phyloP scores from a whole-genome alignment of 2,888 invertebrate genomes.

The Parnassius mnemosyne region DNA sequence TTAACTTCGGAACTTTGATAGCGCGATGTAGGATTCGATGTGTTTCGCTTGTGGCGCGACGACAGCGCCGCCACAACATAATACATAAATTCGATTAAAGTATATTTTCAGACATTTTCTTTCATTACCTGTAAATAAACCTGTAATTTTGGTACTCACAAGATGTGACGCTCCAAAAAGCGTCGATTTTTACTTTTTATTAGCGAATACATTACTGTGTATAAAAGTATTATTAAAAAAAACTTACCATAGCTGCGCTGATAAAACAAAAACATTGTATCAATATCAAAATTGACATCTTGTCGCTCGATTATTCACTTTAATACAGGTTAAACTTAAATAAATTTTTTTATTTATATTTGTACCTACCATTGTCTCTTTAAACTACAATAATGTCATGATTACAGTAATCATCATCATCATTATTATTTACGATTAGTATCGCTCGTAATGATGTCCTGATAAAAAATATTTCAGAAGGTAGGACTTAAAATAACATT shows the following conservation, averaged over 20 bases:
- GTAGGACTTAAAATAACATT: slow-evolving; percentile 18
- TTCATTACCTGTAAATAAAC: too few species aligned
- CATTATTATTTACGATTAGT: slow-evolving; percentile 2
- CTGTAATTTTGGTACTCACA: too few species aligned
- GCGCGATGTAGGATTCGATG: too few species aligned
- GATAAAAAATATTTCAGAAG: not conserved
- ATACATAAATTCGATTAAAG: too few species aligned
- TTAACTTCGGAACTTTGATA: too few species aligned
- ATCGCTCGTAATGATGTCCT: not conserved
- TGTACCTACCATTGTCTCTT: not conserved
- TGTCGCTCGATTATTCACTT: slow-evolving; percentile 10
- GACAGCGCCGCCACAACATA: too few species aligned
- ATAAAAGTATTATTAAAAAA: not conserved
- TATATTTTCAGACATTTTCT: too few species aligned
- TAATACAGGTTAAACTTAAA: not conserved
- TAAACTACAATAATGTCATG: not conserved
- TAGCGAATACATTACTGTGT: too few species aligned
- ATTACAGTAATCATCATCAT: slow-evolving; percentile 16
- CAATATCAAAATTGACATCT: slow-evolving; percentile 40
- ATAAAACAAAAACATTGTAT: slow-evolving; percentile 42
- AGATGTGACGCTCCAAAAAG: too few species aligned
- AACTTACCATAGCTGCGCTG: slow-evolving; percentile 47
- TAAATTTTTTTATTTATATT: slow-evolving; percentile 12
- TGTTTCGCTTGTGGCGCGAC: too few species aligned
- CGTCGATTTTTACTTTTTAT: too few species aligned